Evolutionary conservation across 2,888 invertebrate species (phyloP).

Genomic region (Pteria penguin): DNA sequence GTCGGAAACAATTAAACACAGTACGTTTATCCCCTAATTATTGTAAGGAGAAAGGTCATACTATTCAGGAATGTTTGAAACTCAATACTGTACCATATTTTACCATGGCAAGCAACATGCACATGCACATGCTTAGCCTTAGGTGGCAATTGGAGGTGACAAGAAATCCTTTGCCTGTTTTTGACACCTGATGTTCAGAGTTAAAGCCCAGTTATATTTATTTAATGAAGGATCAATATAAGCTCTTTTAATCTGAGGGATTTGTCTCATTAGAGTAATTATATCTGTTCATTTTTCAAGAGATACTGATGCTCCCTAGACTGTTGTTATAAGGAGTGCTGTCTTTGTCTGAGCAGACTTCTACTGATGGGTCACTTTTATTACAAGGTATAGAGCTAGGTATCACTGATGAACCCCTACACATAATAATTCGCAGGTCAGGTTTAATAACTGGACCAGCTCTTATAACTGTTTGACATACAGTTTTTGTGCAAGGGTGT

Average conservation of each 20-base stretch:
- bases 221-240: constrained; percentile 30
- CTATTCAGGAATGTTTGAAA: constrained; percentile 34
- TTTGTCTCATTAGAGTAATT: constrained; percentile 25
- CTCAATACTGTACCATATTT: too few relatives aligned
- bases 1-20: too few relatives aligned
- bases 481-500: too few relatives aligned
- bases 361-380: constrained; percentile 24
- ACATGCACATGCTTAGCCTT: not conserved
- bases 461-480: too few relatives aligned
- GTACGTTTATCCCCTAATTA: too few relatives aligned
- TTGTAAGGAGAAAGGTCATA: constrained; percentile 36
- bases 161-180: not conserved
- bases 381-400: constrained; percentile 40
- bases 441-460: too few relatives aligned
- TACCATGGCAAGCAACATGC: constrained; percentile 10
- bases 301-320: constrained; percentile 22
- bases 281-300: constrained; percentile 35
- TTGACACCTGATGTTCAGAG: not conserved
- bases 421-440: too few relatives aligned
- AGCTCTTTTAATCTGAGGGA: constrained; percentile 40
- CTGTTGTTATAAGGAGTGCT: constrained; percentile 32
- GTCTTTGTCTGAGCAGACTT: constrained; percentile 32
- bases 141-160: not conserved
- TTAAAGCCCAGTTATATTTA: constrained; percentile 14
- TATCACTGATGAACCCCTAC: constrained; percentile 28